Evolutionary conservation across 1,140 invertebrate species (phyloP), one percentile per base, ranked within the genome.

Genomic region (Fopius arisanus): DNA sequence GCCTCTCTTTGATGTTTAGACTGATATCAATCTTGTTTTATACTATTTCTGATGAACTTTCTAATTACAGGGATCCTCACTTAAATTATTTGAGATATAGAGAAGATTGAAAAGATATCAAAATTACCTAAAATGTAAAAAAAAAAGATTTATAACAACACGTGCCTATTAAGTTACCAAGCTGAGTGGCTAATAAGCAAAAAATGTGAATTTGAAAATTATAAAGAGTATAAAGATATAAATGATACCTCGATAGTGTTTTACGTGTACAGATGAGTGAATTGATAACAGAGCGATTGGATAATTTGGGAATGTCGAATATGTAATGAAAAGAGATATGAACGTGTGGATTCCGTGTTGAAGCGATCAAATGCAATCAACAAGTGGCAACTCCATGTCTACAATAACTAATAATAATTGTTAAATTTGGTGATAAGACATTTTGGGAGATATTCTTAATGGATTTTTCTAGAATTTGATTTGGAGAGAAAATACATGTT

Each of bases 81-180:
- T 59, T 59, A 59, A 59, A 59, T 59, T 59, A 59, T 59, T 59
- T 23, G 26, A 59, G 10, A 3, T 59, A 21, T 28, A 59, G 23
- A 26, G 26, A 59, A 28, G 14, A 59, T 59, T 26, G 26, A 19
- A 26, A 48, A 19, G 16, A 48, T 19, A 14, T 2, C 14, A 16
- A 37, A 1, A 48, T 48, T 19, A 48, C n/a, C 16, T 48, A 19
- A 48, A 59, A 59, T 59, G 54, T 59, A 59, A 59, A 59, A 59
- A 59, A 48, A 19, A 33, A n/a, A 26, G 19, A 69, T 54, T 19
- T 54, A 12, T 63, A 72, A 65, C 23, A 10, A 66, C 37, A 67
- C 14, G 62, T 72, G 70, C 70, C 70, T 72, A 72, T 72, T 43
- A 67, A 72, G 62, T 72, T 72, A 72, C 70, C 63, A 72, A 37